These are phyloP conservation scores for Boulengeromyrus knoepffleri DNA, from an alignment of 2,113 vertebrate genomes.

Conservation along the genomic window DNA sequence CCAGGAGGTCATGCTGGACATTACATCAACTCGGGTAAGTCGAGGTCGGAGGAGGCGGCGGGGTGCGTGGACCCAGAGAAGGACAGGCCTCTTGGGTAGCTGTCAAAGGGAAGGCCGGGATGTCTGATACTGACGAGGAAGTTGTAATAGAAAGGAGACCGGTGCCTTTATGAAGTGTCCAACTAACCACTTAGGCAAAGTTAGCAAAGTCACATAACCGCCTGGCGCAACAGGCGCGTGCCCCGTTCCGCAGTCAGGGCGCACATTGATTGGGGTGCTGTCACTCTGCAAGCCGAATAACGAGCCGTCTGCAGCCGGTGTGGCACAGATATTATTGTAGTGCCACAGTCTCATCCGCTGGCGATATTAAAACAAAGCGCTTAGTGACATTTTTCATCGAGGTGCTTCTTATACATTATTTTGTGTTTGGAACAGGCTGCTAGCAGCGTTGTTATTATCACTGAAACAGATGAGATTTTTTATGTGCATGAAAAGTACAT, in stretches of 20 bases:
- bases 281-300: not conserved
- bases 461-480: not conserved
- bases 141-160: not conserved
- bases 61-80: not conserved
- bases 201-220: not conserved
- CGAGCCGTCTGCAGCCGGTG: not conserved
- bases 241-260: not conserved
- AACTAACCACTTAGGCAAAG: not conserved
- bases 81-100: not conserved
- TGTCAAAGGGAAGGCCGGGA: not conserved
- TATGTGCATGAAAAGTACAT: not conserved
- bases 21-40: conserved; percentile 71
- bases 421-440: not conserved
- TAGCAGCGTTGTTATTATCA: not conserved
- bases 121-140: not conserved
- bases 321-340: not conserved
- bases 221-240: not conserved
- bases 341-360: not conserved
- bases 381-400: not conserved
- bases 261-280: not conserved
- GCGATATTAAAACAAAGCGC: not conserved
- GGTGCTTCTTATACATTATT: not conserved
- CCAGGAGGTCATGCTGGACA: conserved; percentile 77
- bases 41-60: conserved; percentile 13
- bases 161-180: not conserved